A percentile compares a stretch with the other conserved stretches of the same genome.
Conservation (phyloP, 2,888 invertebrate species). For the Mesodorylaimus sp. region DNA sequence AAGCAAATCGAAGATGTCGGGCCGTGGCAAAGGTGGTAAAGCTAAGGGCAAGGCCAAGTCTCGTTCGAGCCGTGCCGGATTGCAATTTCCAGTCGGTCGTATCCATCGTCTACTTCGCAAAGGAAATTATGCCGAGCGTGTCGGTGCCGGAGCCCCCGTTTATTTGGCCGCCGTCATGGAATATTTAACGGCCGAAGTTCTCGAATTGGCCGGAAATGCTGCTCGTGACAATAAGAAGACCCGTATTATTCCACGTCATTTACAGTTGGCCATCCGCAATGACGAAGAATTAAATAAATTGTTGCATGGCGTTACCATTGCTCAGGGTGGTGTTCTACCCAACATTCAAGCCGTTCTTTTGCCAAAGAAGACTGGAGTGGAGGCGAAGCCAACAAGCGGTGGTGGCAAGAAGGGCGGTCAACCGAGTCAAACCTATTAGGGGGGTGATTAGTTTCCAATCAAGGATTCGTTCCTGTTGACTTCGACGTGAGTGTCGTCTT, state of each 20-base stretch:
- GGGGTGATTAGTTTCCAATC: too few relatives aligned
- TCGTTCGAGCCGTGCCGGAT: conserved; percentile 31
- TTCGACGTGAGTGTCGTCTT: too few relatives aligned
- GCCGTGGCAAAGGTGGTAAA: conserved; percentile 35
- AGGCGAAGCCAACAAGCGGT: neutral
- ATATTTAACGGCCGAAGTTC: conserved; percentile 34
- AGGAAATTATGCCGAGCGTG: conserved; percentile 34
- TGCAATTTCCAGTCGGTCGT: conserved; percentile 23
- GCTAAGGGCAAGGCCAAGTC: conserved; percentile 31
- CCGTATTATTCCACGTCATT: conserved; percentile 34
- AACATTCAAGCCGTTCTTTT: conserved; percentile 55
- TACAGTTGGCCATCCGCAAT: conserved; percentile 25
- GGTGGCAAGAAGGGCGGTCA: too few relatives aligned
- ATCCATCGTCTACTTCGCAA: conserved; percentile 33
- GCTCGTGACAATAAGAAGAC: conserved; percentile 35
- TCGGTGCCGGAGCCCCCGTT: conserved; percentile 35
- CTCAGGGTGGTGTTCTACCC: conserved; percentile 65
- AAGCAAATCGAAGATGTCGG: too few relatives aligned
- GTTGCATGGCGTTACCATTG: conserved; percentile 50
- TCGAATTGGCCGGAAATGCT: conserved; percentile 12
- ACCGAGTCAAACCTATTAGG: too few relatives aligned
- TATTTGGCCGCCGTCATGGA: conserved; percentile 34
- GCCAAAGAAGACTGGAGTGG: conserved; percentile 41
- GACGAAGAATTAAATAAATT: conserved; percentile 26
- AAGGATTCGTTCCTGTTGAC: too few relatives aligned